These are phyloP conservation scores for Idris sp. DNA, from an alignment of 1,140 invertebrate species.

Conservation along the genomic window DNA sequence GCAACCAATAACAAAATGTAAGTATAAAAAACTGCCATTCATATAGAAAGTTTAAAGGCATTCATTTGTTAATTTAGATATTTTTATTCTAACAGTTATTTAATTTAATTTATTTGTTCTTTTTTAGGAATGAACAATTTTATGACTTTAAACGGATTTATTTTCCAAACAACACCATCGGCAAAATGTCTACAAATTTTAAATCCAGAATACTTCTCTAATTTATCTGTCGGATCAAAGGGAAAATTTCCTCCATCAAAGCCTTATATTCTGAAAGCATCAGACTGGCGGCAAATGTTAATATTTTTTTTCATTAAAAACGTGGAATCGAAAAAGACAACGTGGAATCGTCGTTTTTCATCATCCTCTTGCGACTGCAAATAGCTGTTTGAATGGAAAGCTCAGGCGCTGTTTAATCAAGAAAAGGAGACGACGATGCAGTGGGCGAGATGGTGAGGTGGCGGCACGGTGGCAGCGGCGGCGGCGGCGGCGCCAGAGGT, in stretches of 20 bases:
- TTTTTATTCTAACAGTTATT: no score
- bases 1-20: background rate
- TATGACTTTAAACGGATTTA: no score
- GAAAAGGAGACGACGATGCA: constrained; percentile 65
- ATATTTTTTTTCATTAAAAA: constrained; percentile 45
- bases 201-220: no score
- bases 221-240: no score
- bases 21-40: background rate
- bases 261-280: constrained; percentile 12
- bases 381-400: constrained; percentile 62
- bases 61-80: no score
- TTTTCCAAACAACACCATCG: no score
- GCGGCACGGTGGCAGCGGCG: constrained; percentile 15
- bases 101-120: no score
- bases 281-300: constrained; percentile 14
- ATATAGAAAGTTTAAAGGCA: no score
- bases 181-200: no score
- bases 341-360: constrained; percentile 50
- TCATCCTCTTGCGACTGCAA: constrained; percentile 47
- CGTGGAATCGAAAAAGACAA: constrained; percentile 53
- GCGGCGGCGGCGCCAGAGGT: constrained; percentile 8
- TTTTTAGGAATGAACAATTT: no score
- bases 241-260: constrained; percentile 15
- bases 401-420: constrained; percentile 70
- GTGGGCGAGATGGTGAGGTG: constrained; percentile 22